Evolutionary conservation across 2,113 vertebrate genomes (phyloP).

Genomic region (Chelonoidis abingdonii): DNA sequence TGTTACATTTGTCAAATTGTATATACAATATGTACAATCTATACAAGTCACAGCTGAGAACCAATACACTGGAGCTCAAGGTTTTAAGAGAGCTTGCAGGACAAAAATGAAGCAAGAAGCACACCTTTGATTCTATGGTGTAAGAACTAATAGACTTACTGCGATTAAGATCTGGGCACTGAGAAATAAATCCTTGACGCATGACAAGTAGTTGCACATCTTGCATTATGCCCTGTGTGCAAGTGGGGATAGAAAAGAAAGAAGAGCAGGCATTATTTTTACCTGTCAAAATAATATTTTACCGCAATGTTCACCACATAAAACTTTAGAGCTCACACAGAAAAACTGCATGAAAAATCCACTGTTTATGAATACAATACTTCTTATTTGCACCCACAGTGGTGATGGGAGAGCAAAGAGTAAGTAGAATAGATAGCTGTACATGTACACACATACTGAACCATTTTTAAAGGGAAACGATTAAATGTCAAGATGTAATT

Average conservation of each 20-base stretch:
- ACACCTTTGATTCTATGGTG: slow-evolving; percentile 34
- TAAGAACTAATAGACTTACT: slow-evolving; percentile 87
- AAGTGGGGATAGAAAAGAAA: slow-evolving; percentile 35
- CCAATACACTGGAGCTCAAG: not conserved
- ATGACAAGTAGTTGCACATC: slow-evolving; percentile 96
- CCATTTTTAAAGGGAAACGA: slow-evolving; percentile 61
- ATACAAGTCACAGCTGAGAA: slow-evolving; percentile 24
- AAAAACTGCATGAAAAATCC: slow-evolving; percentile 37
- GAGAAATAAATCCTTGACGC: slow-evolving; percentile 97
- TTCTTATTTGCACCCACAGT: not conserved
- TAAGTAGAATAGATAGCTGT: slow-evolving; percentile 44
- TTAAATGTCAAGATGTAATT: slow-evolving; percentile 76
- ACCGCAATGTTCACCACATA: slow-evolving; percentile 26
- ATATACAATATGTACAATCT: slow-evolving; percentile 1
- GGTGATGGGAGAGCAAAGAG: slow-evolving; percentile 20
- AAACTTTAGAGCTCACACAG: slow-evolving; percentile 43
- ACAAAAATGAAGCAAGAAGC: slow-evolving; percentile 57
- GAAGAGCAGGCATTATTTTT: slow-evolving; percentile 55
- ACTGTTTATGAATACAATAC: slow-evolving; percentile 34
- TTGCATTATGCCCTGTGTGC: slow-evolving; percentile 93
- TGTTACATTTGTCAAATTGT: not conserved
- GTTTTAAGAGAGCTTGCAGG: slow-evolving; percentile 37
- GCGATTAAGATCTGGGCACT: slow-evolving; percentile 98
- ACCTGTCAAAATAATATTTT: slow-evolving; percentile 54
- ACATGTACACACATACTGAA: slow-evolving; percentile 22